phyloP scores from a whole-genome alignment of 2,888 invertebrate species.

The Drosophila nr. medialis region DNA sequence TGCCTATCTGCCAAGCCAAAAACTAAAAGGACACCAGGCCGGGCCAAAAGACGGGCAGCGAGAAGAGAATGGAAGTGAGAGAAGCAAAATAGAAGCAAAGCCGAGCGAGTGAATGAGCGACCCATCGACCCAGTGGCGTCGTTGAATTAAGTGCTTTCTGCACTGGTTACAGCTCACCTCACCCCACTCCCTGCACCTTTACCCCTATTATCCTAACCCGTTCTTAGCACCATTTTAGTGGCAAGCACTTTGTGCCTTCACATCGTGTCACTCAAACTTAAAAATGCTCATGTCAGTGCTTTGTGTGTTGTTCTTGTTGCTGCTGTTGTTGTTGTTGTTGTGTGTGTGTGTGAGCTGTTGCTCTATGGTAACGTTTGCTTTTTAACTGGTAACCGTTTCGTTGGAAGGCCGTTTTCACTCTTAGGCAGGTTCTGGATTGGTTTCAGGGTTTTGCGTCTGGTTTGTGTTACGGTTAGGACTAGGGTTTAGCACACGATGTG shows the following conservation, averaged over 20 bases:
- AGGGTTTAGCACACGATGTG: conserved; percentile 2
- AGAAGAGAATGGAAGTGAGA: neutral
- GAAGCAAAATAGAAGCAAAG: conserved; percentile 4
- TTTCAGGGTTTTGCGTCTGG: conserved; percentile 31
- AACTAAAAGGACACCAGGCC: conserved; percentile 13
- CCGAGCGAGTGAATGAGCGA: conserved; percentile 29
- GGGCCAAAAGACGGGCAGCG: conserved; percentile 7
- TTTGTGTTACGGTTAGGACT: conserved; percentile 10
- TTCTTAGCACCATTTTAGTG: conserved; percentile 11
- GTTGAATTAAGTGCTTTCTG: conserved; percentile 74
- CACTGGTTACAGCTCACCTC: conserved; percentile 26
- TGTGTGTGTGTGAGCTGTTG: conserved; percentile 10
- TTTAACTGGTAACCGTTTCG: conserved; percentile 34
- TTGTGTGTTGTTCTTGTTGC: conserved; percentile 15
- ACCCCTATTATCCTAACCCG: neutral
- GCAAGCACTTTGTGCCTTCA: conserved; percentile 71
- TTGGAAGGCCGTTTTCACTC: conserved; percentile 21
- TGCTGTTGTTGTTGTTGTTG: neutral
- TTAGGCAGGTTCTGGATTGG: conserved; percentile 27
- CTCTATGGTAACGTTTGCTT: conserved; percentile 35
- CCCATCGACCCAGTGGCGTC: conserved; percentile 62
- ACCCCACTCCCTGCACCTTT: neutral
- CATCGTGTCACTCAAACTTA: conserved; percentile 76
- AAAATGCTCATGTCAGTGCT: conserved; percentile 60
- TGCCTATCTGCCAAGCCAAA: conserved; percentile 13